Evolutionary conservation across 2,888 invertebrate genomes (phyloP), one percentile per base, ranked within the genome.

Genomic region (Epicampocera succincta): DNA sequence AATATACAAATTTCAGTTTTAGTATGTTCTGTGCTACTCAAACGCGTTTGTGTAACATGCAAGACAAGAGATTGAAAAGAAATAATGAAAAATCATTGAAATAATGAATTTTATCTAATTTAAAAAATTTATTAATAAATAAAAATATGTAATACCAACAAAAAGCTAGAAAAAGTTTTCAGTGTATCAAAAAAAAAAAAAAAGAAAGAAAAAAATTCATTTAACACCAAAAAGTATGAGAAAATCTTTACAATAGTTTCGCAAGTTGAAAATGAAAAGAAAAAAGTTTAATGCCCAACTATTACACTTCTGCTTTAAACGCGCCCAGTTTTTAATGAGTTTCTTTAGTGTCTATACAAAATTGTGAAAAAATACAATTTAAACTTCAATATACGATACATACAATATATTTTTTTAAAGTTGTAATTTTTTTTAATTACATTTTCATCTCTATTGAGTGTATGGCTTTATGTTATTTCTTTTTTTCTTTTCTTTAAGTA

Each of bases 311-410:
- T 56, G 46, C 60, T 38, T 72, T 75, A 79, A 85, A 85, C 83
- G 84, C 85, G 84, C 84, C 84, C 85, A 84, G 80, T 85, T 80
- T 85, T 84, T 84, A 84, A 85, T 85, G 84, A 77, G 83, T 80
- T 84, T 82, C 68, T 74, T 60, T 1, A 52, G 15, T 38, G 60
- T 69, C 61, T 76, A 50, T 58, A 63, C 9, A 25, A 61, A 76
- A 46, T 65, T 52, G 69, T 69, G 21, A 54, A 61, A 76, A 61
- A 44, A 38, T 52, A 25, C n/a, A 50, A 12, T 17, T 52, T 54
- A 29, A 29, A 63, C 13, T 46, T 46, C 6, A 77, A 19, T 63
- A 56, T 56, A 8, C 33, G n/a, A 33, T 33, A 33, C 33, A 33
- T 9, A 9, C 29, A 29, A 29, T 4, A 29, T 29, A 29, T 33